Percentiles rank a stretch among this genome's conserved stretches.
Conservation (phyloP, 2,888 invertebrate genomes). For the Geotrupes spiniger region DNA sequence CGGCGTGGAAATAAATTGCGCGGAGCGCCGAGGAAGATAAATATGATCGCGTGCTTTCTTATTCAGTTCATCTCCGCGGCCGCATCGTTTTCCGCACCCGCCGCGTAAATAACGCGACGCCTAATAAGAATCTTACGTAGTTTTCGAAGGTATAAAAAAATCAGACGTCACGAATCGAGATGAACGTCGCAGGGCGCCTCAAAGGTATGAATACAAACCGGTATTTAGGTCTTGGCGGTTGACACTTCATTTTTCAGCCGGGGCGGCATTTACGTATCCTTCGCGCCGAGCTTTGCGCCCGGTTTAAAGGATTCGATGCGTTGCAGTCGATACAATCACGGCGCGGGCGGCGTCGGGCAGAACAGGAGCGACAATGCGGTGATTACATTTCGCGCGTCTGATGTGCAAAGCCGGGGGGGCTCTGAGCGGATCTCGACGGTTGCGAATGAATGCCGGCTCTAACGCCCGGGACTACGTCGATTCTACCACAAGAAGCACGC, state of each 20-base stretch:
- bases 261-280: slow-evolving; percentile 8
- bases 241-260: slow-evolving; percentile 24
- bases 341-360: slow-evolving; percentile 19
- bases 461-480: slow-evolving; percentile 33
- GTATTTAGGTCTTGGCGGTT: slow-evolving; percentile 9
- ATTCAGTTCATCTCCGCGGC: slow-evolving; percentile 6
- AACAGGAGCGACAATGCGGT: slow-evolving; percentile 37
- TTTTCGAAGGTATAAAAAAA: too few species aligned
- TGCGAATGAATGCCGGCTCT: slow-evolving; percentile 35
- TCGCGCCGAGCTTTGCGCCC: slow-evolving; percentile 12
- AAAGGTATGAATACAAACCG: slow-evolving; percentile 2
- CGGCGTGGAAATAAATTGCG: slow-evolving; percentile 32
- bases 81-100: background rate
- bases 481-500: slow-evolving; percentile 29
- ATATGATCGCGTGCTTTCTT: slow-evolving; percentile 22
- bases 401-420: slow-evolving; percentile 40
- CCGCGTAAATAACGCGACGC: too few species aligned
- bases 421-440: slow-evolving; percentile 38
- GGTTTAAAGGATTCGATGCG: slow-evolving; percentile 33
- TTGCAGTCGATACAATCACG: slow-evolving; percentile 31
- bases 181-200: background rate
- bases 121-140: too few species aligned
- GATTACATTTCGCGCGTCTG: slow-evolving; percentile 42
- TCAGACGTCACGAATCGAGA: slow-evolving; percentile 2
- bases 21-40: slow-evolving; percentile 28